Evolutionary conservation across 1,140 invertebrate genomes (phyloP), one percentile per base, ranked within the genome.

Genomic region (Temnothorax nylanderi): DNA sequence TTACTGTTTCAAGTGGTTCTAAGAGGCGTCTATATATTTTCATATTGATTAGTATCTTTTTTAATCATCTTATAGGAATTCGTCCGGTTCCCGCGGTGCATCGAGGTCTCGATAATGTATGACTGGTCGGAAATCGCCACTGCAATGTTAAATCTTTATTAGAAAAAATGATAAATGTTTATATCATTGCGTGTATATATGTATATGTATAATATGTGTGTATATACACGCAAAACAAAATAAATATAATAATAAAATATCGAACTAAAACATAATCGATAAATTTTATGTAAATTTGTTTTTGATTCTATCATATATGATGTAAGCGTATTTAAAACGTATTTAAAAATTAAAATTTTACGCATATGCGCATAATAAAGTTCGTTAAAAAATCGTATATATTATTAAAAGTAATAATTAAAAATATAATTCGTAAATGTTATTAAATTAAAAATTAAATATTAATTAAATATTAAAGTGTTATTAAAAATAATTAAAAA

Each of bases 31-130:
- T 26, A 74, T 49, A 58, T 47, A 82, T 72, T 54, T 74, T 74
- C 7, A 1, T 64, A 44, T 56, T 16, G 41, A 58, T 2, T 32
- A 34, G 3, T 72, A 77, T 47, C 2, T 37, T 8, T 34, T 56
- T 32, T 49, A 21, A 75, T 75, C 18, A 34, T 37, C 87, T 96
- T 97, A 97, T 89, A 97, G 96, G 95, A 98, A 98, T 95, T 98
- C 97, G 93, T 98, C 97, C 87, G 97, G 97, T 95, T 98, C 98
- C 95, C 97, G 96, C 75, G 98, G 98, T 75, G 98, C 98, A 95
- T 98, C 98, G 95, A 99, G 96, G 96, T 99, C 98, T 93, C 98
- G 96, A 96, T 99, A 99, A 95, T 98, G 98, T 93, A 98, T 98
- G 91, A 98, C 97, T 90, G 98, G 97, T 94, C 98, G 97, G 95